These are phyloP conservation scores for Acheta domesticus DNA, from an alignment of 2,888 invertebrate genomes.

Conservation along the genomic window DNA sequence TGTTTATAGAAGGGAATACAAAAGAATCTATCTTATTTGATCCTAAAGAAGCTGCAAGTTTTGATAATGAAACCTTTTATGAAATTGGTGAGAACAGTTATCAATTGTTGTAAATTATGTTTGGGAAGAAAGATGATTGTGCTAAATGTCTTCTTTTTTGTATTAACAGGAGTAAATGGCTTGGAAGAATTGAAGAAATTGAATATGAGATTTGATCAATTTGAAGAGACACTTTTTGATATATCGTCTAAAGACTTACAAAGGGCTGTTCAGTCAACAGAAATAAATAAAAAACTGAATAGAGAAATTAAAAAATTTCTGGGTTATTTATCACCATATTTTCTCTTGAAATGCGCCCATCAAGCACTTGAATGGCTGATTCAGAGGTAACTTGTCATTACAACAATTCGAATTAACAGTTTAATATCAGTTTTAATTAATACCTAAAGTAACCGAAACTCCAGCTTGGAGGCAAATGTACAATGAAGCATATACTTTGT, in stretches of 20 bases:
- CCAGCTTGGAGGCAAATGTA: too few relatives aligned
- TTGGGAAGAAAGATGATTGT: not conserved
- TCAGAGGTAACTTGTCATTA: constrained; percentile 52
- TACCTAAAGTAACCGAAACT: too few relatives aligned
- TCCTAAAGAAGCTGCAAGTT: constrained; percentile 80
- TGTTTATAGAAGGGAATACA: constrained; percentile 64
- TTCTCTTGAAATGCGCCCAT: constrained; percentile 77
- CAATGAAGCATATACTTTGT: too few relatives aligned
- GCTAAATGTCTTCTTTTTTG: constrained; percentile 24
- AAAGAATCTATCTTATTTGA: constrained; percentile 84
- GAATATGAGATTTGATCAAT: constrained; percentile 69
- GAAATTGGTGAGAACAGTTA: constrained; percentile 64
- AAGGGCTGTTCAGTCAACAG: constrained; percentile 69
- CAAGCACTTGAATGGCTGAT: constrained; percentile 95
- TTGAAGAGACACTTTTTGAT: constrained; percentile 73
- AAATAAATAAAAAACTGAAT: constrained; percentile 74
- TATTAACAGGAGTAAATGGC: constrained; percentile 64
- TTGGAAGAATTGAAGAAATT: constrained; percentile 75
- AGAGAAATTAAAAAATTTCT: constrained; percentile 74
- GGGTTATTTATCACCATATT: constrained; percentile 79
- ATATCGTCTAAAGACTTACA: constrained; percentile 73
- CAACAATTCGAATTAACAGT: too few relatives aligned
- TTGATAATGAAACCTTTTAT: constrained; percentile 79
- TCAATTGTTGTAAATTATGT: not conserved
- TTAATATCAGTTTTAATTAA: too few relatives aligned